These are phyloP conservation scores for Venusia cambrica DNA, from an alignment of 2,888 invertebrate genomes.

Conservation along the genomic window DNA sequence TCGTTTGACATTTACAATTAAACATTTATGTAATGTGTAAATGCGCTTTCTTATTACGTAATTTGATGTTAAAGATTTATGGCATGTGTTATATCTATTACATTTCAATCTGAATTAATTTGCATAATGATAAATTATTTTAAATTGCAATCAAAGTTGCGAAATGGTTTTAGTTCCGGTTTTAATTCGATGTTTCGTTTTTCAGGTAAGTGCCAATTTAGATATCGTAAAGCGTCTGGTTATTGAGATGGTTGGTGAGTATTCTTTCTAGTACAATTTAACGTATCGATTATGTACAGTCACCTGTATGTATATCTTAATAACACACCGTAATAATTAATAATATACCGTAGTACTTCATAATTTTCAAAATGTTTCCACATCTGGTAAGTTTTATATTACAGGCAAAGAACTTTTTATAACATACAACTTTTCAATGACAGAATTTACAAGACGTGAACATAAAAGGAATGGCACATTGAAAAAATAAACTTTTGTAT, in stretches of 20 bases:
- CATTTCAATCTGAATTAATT: constrained; percentile 24
- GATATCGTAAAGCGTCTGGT: not conserved
- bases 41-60: constrained; percentile 41
- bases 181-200: constrained; percentile 29
- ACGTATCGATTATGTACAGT: too few species aligned
- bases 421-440: too few species aligned
- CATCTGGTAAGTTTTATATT: too few species aligned
- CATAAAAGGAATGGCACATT: too few species aligned
- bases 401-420: too few species aligned
- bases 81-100: constrained; percentile 16
- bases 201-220: constrained; percentile 47
- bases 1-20: constrained; percentile 39
- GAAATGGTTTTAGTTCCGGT: constrained; percentile 18
- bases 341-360: too few species aligned
- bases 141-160: constrained; percentile 5
- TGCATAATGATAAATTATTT: constrained; percentile 23
- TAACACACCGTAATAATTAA: too few species aligned
- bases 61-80: constrained; percentile 25
- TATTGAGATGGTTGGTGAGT: constrained; percentile 6
- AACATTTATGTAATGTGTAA: constrained; percentile 37
- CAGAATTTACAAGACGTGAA: too few species aligned
- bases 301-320: too few species aligned
- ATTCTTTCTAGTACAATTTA: constrained; percentile 1
- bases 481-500: too few species aligned
- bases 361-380: too few species aligned